Base-by-base conservation (phyloP, 2,888 invertebrate species). In the Prosopocoilus inquinatus region DNA sequence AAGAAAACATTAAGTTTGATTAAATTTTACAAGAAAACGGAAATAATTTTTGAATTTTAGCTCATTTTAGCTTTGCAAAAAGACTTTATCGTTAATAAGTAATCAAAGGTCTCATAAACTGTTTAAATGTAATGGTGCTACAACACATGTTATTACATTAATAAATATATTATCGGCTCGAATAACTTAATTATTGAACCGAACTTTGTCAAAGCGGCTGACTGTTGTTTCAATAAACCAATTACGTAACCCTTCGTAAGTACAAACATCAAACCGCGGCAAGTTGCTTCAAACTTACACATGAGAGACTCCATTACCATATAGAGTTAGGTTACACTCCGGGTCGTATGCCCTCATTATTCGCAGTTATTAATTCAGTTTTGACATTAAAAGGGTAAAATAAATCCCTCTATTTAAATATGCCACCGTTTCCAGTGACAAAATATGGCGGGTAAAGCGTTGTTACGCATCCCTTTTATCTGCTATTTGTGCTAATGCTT, bases 211-310 rank as follows among this genome's bases (percentile, higher is more conserved):
- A 63, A 57, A 65, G 51, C 35, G 56, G 57, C 64, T 65, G 66
- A 66, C 64, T 66, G 67, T 69, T 70, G 68, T 69, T 68, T 67
- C 69, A 63, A 70, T 70, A 70, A 70, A 70, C 69, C 67, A 70
- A 70, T 70, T 70, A 70, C 47, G 57, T 64, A 68, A 69, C 70
- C 69, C 69, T 69, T 70, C 64, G 65, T 61, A 67, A 64, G 20
- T 64, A 67, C 68, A 67, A 67, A 69, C 65, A 68, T 62, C 60
- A 63, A 67, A 53, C 68, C 68, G 59, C 68, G 64, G 59, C 60
- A 67, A 64, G 64, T 67, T 66, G 61, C 56, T 55, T 57, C 63
- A 64, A 67, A 67, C 67, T 28, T 64, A 60, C 59, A 61, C 60
- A 58, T 61, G 57, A 55, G 55, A 55, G 60, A 54, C 54, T 60